Conservation (phyloP, 1,140 invertebrate genomes). For the Pseudomyrmex flavicornis region DNA sequence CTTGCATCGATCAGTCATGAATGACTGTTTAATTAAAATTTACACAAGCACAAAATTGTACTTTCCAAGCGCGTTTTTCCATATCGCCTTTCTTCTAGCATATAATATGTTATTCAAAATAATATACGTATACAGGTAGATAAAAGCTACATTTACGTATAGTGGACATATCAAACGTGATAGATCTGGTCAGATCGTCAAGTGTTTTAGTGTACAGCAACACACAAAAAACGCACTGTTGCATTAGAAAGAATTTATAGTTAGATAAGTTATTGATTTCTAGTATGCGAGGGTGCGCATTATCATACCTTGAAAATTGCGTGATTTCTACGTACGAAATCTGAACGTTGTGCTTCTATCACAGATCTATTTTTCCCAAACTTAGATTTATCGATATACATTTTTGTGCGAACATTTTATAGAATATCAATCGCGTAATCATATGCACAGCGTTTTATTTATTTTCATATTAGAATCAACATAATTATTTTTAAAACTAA, state of each 20-base stretch:
- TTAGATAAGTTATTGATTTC: slow-evolving; percentile 30
- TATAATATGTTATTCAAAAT: background rate
- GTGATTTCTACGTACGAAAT: background rate
- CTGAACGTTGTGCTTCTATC: background rate
- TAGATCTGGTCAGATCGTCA: slow-evolving; percentile 7
- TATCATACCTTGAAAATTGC: background rate
- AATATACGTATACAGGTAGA: background rate
- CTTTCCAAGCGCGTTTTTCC: background rate
- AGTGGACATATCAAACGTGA: slow-evolving; percentile 40
- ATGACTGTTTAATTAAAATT: background rate
- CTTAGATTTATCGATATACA: slow-evolving; percentile 19
- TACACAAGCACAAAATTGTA: background rate
- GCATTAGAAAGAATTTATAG: background rate
- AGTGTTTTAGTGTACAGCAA: too few relatives aligned
- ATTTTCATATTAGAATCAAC: slow-evolving; percentile 26
- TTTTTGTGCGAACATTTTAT: background rate
- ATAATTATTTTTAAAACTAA: slow-evolving; percentile 22
- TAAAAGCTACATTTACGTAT: slow-evolving; percentile 13
- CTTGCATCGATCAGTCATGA: background rate
- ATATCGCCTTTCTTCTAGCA: too few relatives aligned
- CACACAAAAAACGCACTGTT: background rate
- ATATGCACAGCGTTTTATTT: slow-evolving; percentile 31
- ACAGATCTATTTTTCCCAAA: slow-evolving; percentile 5
- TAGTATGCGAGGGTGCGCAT: background rate
- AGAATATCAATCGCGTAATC: slow-evolving; percentile 4